phyloP scores from a whole-genome alignment of 2,797 vertebrate genomes.

The Cynopterus sphinx region DNA sequence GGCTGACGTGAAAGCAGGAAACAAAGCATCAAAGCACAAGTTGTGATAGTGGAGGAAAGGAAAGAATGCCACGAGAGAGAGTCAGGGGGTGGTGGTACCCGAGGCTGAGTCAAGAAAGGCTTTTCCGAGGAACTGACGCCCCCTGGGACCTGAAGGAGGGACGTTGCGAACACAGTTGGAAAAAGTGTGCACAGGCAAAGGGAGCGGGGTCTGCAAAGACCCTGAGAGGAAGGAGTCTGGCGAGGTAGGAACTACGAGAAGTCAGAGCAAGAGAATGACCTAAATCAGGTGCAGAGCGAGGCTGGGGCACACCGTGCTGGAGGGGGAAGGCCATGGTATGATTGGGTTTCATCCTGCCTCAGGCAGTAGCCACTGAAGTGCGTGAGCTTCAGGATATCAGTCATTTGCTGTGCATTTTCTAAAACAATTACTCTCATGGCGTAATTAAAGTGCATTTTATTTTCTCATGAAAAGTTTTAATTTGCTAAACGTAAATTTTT shows the following conservation, averaged over 20 bases:
- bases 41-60: background rate
- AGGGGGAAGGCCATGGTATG: background rate
- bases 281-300: too few species aligned
- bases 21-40: background rate
- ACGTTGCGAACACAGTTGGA: background rate
- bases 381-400: background rate
- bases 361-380: background rate
- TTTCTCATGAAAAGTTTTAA: background rate
- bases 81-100: background rate
- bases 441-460: background rate
- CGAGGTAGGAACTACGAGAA: background rate
- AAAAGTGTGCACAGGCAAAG: background rate
- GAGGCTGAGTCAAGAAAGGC: background rate
- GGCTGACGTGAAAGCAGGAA: background rate
- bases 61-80: background rate
- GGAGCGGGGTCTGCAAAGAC: background rate
- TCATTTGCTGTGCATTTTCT: background rate
- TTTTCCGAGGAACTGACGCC: background rate
- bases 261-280: background rate
- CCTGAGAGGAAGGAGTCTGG: background rate
- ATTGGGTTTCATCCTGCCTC: background rate
- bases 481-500: background rate
- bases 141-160: background rate
- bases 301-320: background rate
- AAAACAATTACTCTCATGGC: background rate